Evolutionary conservation across 1,140 invertebrate genomes (phyloP), one percentile per base, ranked within the genome.

Genomic region (Drosophila funebris): DNA sequence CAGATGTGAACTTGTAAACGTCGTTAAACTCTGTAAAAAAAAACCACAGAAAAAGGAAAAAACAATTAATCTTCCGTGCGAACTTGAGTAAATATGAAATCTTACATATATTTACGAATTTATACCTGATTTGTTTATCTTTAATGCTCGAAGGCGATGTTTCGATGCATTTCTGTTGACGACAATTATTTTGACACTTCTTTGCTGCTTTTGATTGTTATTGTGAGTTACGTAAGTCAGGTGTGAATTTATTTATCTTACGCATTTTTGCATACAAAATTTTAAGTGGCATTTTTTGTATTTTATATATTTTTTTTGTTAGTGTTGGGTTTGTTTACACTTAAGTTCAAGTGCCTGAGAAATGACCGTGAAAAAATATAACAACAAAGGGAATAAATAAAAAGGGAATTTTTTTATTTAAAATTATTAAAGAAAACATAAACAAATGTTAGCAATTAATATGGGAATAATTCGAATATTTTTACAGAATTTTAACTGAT

Each of bases 121-220:
- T 41, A 31, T 29, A 66, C 58, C 29, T 29, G 48, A 70, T 63
- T 44, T 60, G 70, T 44, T 39, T 48, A 54, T 48, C 7, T 60
- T 62, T 77, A 58, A 68, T 62, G 58, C 46, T 69, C 56, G 66
- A 44, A 44, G 64, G 31, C 16, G 22, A 57, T 50, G 41, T 36
- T 64, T 57, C 83, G 78, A 88, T 87, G 83, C 67, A 78, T 82
- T 80, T 74, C 79, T 70, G 77, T 68, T 73, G 54, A 48, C 64
- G 60, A 48, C 74, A 87, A 69, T 87, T 87, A 87, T 81, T 85
- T 85, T 87, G 70, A 81, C 81, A 85, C 82, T 87, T 85, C 78
- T 70, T 87, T 54, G 50, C 50, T 62, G 56, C 6, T 36, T 63
- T 63, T 50, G n/a, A 16, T 41, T 41, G 13, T 16, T 33, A 22